Conservation (phyloP, 2,888 invertebrate species). For the Saturnia pavonia region DNA sequence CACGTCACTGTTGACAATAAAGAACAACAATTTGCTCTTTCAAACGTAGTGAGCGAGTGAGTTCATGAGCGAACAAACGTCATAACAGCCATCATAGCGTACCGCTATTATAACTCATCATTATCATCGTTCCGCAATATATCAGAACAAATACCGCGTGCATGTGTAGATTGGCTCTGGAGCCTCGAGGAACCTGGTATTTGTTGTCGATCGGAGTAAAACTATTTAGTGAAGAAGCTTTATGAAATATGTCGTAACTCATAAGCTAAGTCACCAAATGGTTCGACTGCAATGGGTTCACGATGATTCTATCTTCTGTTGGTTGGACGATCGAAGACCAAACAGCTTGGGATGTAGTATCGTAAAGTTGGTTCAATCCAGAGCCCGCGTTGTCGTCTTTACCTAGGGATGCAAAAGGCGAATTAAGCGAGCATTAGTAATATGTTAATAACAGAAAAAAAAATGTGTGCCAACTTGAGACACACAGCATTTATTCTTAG, state of each 20-base stretch:
- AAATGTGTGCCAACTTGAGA: too few relatives aligned
- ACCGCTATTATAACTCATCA: too few relatives aligned
- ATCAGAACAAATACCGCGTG: not conserved
- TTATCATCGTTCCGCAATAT: too few relatives aligned
- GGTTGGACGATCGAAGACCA: not conserved
- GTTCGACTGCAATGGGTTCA: not conserved
- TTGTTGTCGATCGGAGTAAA: conserved; percentile 25
- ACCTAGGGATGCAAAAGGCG: too few relatives aligned
- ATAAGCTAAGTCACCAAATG: conserved; percentile 83
- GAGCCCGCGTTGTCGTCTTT: not conserved
- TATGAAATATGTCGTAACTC: conserved; percentile 51
- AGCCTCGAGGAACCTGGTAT: not conserved
- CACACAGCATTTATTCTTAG: too few relatives aligned
- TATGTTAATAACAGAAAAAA: too few relatives aligned
- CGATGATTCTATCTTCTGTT: not conserved
- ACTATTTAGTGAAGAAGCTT: conserved; percentile 66
- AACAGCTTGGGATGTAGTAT: not conserved
- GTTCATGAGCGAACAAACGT: too few relatives aligned
- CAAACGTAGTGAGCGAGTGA: too few relatives aligned
- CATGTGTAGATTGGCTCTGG: not conserved
- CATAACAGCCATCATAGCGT: too few relatives aligned
- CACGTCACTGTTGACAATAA: too few relatives aligned
- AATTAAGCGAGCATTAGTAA: too few relatives aligned
- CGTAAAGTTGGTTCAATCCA: not conserved
- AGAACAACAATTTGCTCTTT: too few relatives aligned